Evolutionary conservation across 2,797 vertebrate species (phyloP).

Genomic region (Cyclura pinguis): DNA sequence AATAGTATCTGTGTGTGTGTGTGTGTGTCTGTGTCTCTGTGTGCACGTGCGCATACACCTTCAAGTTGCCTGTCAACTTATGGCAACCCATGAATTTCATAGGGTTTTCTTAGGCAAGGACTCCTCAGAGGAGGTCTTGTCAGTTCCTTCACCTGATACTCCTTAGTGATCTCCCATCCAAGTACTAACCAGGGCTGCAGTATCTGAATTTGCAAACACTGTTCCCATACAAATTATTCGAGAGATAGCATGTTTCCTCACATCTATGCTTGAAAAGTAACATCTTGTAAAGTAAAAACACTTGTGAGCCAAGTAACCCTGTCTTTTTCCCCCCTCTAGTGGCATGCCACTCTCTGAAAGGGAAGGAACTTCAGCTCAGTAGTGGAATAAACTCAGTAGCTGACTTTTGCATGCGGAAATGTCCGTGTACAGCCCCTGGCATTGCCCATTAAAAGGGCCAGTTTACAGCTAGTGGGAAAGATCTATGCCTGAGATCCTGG

Average conservation of each 20-base stretch:
- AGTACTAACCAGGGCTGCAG: too few species aligned
- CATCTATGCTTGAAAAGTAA: not conserved
- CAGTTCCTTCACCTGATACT: too few species aligned
- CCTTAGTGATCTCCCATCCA: too few species aligned
- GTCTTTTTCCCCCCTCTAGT: too few species aligned
- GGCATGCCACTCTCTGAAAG: not conserved
- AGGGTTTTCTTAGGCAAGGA: too few species aligned
- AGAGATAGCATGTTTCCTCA: not conserved
- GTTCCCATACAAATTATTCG: not conserved
- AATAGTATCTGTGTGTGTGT: too few species aligned
- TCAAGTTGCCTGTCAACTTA: too few species aligned
- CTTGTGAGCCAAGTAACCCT: not conserved
- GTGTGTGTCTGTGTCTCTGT: too few species aligned
- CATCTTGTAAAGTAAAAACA: not conserved
- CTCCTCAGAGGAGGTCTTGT: too few species aligned
- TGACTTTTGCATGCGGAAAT: not conserved
- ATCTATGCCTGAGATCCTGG: not conserved
- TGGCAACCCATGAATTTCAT: too few species aligned
- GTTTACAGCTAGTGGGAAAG: not conserved
- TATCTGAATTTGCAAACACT: not conserved
- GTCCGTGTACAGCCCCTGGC: not conserved
- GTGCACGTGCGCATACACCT: too few species aligned
- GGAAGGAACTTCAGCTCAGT: not conserved
- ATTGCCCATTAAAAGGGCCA: not conserved
- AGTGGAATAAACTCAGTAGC: not conserved